A percentile compares a stretch with the other conserved stretches of the same genome.
phyloP scores from a whole-genome alignment of 2,797 vertebrate species.

The Microchirus variegatus region DNA sequence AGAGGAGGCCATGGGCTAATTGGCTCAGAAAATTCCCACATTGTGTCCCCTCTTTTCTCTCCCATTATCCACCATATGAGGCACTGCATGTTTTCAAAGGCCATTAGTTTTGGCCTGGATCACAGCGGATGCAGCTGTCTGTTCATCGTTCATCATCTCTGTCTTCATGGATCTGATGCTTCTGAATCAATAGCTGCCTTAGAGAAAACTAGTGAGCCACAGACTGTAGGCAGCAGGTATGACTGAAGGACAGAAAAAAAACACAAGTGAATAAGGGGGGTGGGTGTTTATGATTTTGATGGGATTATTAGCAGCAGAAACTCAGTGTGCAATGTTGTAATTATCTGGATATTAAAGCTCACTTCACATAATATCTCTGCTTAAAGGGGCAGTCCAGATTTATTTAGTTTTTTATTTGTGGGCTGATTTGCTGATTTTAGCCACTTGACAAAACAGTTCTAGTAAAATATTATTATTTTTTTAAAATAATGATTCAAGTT shows the following conservation, averaged over 20 bases:
- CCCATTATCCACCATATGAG: slow-evolving; percentile 62
- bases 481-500: too few relatives aligned
- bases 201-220: slow-evolving; percentile 67
- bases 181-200: slow-evolving; percentile 76
- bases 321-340: slow-evolving; percentile 18
- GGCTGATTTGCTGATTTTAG: too few relatives aligned
- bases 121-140: slow-evolving; percentile 70
- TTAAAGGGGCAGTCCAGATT: not conserved
- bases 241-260: slow-evolving; percentile 57
- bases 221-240: slow-evolving; percentile 60
- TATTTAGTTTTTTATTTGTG: too few relatives aligned
- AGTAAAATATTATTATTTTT: too few relatives aligned
- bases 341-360: slow-evolving; percentile 25
- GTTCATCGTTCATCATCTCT: slow-evolving; percentile 78
- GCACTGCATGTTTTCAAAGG: slow-evolving; percentile 60
- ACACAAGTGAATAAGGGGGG: slow-evolving; percentile 8
- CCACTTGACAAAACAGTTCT: too few relatives aligned
- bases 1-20: slow-evolving; percentile 31
- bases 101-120: slow-evolving; percentile 61
- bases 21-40: slow-evolving; percentile 58
- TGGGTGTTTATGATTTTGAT: slow-evolving; percentile 37
- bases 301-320: slow-evolving; percentile 60
- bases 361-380: not conserved
- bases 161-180: slow-evolving; percentile 73
- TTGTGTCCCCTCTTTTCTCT: slow-evolving; percentile 45